Percentiles rank a stretch among this genome's conserved stretches.
These are phyloP conservation scores for Ictidomys tridecemlineatus DNA, from an alignment of 2,113 vertebrate species.

Conservation along the genomic window DNA sequence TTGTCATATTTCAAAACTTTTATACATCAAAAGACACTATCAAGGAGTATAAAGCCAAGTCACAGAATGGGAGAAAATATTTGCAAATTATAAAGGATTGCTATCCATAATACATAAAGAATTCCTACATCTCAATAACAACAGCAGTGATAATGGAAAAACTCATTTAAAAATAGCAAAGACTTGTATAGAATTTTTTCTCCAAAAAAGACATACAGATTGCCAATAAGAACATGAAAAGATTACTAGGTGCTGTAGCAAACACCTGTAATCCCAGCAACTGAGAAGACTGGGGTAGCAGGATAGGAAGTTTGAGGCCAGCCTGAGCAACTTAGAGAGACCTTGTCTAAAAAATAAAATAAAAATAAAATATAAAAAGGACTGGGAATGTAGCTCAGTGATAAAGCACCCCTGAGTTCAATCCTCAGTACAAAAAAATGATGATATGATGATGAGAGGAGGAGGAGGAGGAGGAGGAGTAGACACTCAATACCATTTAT, in stretches of 20 bases:
- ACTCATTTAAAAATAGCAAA: not conserved
- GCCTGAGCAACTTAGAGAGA: too few species aligned
- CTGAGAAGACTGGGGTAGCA: too few species aligned
- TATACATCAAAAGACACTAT: not conserved
- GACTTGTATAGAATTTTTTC: not conserved
- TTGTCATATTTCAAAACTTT: not conserved
- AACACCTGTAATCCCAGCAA: too few species aligned
- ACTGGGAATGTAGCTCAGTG: too few species aligned
- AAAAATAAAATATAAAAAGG: too few species aligned
- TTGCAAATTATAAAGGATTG: not conserved
- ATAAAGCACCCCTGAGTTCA: too few species aligned
- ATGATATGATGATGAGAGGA: too few species aligned
- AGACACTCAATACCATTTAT: not conserved
- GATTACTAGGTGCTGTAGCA: too few species aligned
- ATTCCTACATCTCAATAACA: not conserved
- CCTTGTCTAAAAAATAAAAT: too few species aligned
- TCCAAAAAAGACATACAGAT: not conserved
- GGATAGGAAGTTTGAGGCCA: too few species aligned
- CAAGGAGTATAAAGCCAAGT: not conserved
- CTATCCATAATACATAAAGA: not conserved
- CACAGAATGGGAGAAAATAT: not conserved
- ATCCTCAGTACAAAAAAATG: too few species aligned
- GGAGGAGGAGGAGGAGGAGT: too few species aligned
- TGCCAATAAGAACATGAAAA: not conserved
- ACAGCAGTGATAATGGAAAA: not conserved